A percentile compares a stretch with the other conserved stretches of the same genome.
Conservation (phyloP, 2,113 vertebrate genomes). For the Nothoprocta perdicaria region DNA sequence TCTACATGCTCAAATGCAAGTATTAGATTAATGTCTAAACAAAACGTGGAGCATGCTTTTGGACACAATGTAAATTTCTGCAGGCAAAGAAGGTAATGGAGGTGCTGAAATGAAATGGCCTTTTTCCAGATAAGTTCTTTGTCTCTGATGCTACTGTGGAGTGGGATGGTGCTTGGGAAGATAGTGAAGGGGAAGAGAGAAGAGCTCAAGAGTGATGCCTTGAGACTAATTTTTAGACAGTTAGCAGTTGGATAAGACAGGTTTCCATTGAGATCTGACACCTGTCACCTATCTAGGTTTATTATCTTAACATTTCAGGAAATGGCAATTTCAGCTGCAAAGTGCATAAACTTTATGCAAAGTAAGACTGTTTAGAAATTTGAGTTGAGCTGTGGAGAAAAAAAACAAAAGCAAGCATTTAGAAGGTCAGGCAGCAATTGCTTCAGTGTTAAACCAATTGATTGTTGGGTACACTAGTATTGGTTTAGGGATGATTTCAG, state of each 20-base stretch:
- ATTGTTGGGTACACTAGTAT: not conserved
- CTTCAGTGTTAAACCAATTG: not conserved
- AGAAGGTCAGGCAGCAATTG: not conserved
- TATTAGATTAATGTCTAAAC: not conserved
- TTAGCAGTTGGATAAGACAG: not conserved
- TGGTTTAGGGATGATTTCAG: constrained; percentile 23
- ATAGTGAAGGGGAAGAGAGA: not conserved
- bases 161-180: not conserved
- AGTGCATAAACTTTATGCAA: not conserved
- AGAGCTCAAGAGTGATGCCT: rapidly evolving
- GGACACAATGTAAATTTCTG: not conserved
- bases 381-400: not conserved
- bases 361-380: not conserved
- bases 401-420: not conserved
- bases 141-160: not conserved
- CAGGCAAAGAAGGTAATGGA: not conserved
- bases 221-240: not conserved
- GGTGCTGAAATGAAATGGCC: not conserved
- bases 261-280: not conserved
- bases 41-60: not conserved
- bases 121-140: not conserved
- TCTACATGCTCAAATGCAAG: not conserved
- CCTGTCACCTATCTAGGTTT: not conserved
- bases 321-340: not conserved
- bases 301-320: not conserved